Percentiles rank a stretch among this genome's conserved stretches.
Evolutionary conservation across 1,140 invertebrate genomes (phyloP).

Genomic region (Diachasma alloeum): DNA sequence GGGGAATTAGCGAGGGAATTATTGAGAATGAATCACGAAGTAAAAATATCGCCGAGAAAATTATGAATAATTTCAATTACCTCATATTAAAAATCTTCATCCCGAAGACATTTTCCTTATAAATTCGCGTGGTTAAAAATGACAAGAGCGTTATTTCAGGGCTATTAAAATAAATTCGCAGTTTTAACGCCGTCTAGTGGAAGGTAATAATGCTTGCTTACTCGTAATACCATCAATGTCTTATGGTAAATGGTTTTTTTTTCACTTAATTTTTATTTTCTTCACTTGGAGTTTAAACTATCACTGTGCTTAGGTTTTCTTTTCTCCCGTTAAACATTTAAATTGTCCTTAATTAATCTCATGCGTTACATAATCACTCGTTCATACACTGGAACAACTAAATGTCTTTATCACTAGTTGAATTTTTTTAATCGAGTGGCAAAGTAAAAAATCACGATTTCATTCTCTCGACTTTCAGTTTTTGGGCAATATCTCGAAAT

Average conservation of each 20-base stretch:
- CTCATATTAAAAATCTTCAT: background rate
- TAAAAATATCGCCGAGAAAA: too few relatives aligned
- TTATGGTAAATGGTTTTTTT: background rate
- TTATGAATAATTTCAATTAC: too few relatives aligned
- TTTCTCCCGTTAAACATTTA: conserved; percentile 12
- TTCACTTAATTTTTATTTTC: background rate
- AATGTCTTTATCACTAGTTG: background rate
- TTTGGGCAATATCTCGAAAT: too few relatives aligned
- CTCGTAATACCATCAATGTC: conserved; percentile 16
- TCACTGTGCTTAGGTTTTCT: conserved; percentile 21
- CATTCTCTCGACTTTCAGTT: too few relatives aligned
- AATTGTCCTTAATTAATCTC: conserved; percentile 13
- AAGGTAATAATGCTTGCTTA: conserved; percentile 26
- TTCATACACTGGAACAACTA: background rate
- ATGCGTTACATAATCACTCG: background rate
- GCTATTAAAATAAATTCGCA: conserved; percentile 15
- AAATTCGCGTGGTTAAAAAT: background rate
- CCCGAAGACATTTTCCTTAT: background rate
- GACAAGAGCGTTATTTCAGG: background rate
- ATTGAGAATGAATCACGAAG: too few relatives aligned
- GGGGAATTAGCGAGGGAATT: too few relatives aligned
- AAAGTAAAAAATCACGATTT: background rate
- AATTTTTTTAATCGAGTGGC: background rate
- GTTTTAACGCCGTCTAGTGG: conserved; percentile 16
- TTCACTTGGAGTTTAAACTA: conserved; percentile 15